Evolutionary conservation across 2,113 vertebrate genomes (phyloP).

Genomic region (Zapus hudsonius): DNA sequence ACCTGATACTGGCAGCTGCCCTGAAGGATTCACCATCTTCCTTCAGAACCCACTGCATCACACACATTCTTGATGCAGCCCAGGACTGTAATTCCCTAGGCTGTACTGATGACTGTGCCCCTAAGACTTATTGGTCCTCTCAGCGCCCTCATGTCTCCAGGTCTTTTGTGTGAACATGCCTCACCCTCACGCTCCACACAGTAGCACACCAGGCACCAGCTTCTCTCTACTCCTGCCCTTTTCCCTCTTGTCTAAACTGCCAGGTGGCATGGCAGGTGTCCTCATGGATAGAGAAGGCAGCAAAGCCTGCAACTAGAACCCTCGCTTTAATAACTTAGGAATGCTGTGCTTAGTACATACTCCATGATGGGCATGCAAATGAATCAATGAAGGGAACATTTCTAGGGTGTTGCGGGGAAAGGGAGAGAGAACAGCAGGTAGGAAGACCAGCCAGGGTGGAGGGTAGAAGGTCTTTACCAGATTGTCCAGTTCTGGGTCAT

Average conservation of each 20-base stretch:
- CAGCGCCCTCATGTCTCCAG: not conserved
- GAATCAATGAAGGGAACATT: not conserved
- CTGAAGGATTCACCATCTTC: not conserved
- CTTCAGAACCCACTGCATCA: not conserved
- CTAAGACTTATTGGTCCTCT: not conserved
- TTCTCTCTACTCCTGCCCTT: not conserved
- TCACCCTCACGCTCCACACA: not conserved
- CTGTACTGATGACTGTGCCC: not conserved
- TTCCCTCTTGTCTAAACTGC: not conserved
- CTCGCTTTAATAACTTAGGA: not conserved
- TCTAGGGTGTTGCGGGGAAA: not conserved
- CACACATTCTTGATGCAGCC: not conserved
- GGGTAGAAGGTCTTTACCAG: conserved; percentile 88
- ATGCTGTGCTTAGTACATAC: too few relatives aligned
- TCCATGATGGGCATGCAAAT: not conserved
- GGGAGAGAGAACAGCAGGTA: not conserved
- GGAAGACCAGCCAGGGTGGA: not conserved
- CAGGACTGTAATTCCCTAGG: not conserved
- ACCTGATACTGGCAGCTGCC: not conserved
- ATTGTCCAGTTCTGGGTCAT: conserved; percentile 98
- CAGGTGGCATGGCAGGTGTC: not conserved
- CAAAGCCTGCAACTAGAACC: not conserved
- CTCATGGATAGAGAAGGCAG: not conserved
- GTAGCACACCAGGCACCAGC: not conserved
- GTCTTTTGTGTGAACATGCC: not conserved